Evolutionary conservation across 2,888 invertebrate species (phyloP).

Genomic region (Disparrhopalites patrizii): DNA sequence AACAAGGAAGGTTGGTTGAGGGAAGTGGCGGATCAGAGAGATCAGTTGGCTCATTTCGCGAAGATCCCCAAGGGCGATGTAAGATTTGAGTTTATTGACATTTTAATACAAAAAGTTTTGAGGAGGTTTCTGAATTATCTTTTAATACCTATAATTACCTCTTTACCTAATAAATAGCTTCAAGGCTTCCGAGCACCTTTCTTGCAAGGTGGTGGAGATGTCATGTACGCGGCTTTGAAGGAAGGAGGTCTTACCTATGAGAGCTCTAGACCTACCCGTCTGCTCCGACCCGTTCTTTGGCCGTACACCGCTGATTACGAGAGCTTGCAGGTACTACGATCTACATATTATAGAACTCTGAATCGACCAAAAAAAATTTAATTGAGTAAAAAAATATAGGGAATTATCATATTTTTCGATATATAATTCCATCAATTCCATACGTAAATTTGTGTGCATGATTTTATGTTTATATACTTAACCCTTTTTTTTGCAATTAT

Average conservation of each 20-base stretch:
- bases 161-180: slow-evolving; percentile 22
- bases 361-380: background rate
- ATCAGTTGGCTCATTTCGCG: slow-evolving; percentile 57
- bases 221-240: slow-evolving; percentile 59
- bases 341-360: no score
- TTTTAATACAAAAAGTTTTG: slow-evolving; percentile 62
- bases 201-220: slow-evolving; percentile 60
- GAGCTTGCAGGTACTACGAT: slow-evolving; percentile 52
- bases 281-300: slow-evolving; percentile 56
- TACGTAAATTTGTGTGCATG: background rate
- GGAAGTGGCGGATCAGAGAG: slow-evolving; percentile 62
- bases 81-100: slow-evolving; percentile 55
- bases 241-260: slow-evolving; percentile 58
- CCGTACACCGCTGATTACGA: slow-evolving; percentile 66
- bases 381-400: background rate
- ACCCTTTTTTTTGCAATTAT: background rate
- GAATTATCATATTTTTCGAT: background rate
- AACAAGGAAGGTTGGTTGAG: slow-evolving; percentile 46
- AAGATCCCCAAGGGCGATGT: slow-evolving; percentile 52
- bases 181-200: slow-evolving; percentile 58
- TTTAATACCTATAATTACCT: background rate
- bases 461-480: background rate
- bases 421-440: background rate
- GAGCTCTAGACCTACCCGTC: slow-evolving; percentile 60
- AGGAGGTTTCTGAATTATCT: background rate